Evolutionary conservation across 2,113 vertebrate genomes (phyloP).

Genomic region (Malurus alboscapulatus): DNA sequence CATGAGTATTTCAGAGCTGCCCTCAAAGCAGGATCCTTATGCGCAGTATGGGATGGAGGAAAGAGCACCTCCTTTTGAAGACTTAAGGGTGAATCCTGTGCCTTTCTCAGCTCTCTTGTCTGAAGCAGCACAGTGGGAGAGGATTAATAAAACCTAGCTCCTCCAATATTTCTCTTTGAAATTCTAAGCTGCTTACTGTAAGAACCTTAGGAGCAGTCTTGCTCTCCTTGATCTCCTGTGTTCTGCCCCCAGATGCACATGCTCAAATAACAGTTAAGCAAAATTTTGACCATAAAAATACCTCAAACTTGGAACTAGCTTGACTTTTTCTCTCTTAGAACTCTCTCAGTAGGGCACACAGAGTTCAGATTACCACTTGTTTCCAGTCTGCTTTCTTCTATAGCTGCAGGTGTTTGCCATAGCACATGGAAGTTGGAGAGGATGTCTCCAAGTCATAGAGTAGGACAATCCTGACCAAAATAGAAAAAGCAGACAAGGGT

Average conservation of each 20-base stretch:
- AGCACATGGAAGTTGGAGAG: neutral
- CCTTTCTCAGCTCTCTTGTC: neutral
- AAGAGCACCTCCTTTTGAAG: neutral
- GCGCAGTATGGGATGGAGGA: neutral
- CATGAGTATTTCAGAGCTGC: neutral
- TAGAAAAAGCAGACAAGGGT: neutral
- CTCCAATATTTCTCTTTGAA: conserved; percentile 39
- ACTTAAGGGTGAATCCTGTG: neutral
- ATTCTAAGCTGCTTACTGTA: conserved; percentile 55
- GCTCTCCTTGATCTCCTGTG: conserved; percentile 20
- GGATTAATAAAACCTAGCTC: conserved; percentile 15
- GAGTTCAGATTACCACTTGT: neutral
- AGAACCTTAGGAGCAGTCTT: conserved; percentile 22
- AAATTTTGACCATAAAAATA: neutral
- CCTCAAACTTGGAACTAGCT: neutral
- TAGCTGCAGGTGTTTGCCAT: neutral
- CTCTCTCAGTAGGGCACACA: neutral
- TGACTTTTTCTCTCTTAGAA: neutral
- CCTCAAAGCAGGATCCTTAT: neutral
- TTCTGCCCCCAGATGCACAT: neutral
- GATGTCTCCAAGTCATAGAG: neutral
- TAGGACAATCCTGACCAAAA: neutral
- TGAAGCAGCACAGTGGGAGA: neutral
- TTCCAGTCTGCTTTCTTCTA: neutral
- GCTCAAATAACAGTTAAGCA: neutral